These are phyloP conservation scores for Spatulosminthurus flaviceps DNA, from an alignment of 2,888 invertebrate genomes.

Conservation along the genomic window DNA sequence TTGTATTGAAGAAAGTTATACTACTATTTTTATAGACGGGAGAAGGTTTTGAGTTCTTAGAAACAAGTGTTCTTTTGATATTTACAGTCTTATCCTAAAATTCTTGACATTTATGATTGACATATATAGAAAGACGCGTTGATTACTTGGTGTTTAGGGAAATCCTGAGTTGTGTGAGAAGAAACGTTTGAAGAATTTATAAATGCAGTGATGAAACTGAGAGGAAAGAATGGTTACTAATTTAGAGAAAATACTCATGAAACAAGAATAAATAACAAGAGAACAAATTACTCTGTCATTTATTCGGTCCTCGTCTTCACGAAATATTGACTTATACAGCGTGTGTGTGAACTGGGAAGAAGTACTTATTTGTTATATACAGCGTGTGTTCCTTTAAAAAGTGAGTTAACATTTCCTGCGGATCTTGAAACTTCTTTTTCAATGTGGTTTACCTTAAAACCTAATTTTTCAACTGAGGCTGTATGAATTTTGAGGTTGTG, in stretches of 20 bases:
- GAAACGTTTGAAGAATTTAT: no score
- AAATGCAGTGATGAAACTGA: conserved; percentile 10
- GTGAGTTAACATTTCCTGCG: not conserved
- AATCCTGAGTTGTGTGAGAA: no score
- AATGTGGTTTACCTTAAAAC: conserved; percentile 1
- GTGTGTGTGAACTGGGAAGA: not conserved
- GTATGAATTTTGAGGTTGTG: no score
- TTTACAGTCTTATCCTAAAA: no score
- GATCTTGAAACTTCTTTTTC: not conserved
- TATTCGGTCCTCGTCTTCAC: not conserved
- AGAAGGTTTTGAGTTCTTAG: no score
- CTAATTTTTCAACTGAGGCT: not conserved
- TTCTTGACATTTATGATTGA: no score
- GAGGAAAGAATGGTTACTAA: not conserved
- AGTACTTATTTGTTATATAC: not conserved
- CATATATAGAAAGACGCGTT: no score
- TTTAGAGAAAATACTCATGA: not conserved
- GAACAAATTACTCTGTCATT: not conserved
- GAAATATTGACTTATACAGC: conserved; percentile 6
- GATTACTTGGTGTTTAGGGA: no score
- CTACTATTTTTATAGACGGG: no score
- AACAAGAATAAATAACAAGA: conserved; percentile 27
- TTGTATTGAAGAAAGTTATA: no score
- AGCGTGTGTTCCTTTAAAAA: not conserved
- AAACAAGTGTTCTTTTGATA: no score